Percentiles rank a stretch among this genome's conserved stretches.
Conservation (phyloP, 2,797 vertebrate species). For the Alca torda region DNA sequence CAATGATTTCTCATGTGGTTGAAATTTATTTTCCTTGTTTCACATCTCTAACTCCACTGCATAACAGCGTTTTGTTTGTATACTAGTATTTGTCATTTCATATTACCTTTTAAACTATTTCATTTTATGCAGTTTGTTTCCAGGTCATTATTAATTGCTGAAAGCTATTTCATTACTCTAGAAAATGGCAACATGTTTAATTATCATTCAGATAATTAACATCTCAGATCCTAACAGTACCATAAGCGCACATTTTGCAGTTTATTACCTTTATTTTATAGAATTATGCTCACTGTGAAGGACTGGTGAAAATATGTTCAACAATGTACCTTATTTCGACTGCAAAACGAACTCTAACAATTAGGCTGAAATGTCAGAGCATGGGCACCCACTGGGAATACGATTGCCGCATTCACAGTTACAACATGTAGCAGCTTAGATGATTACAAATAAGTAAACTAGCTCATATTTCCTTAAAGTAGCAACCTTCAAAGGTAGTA, state of each 20-base stretch:
- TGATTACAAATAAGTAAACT: background rate
- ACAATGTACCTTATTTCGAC: background rate
- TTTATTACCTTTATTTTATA: slow-evolving; percentile 53
- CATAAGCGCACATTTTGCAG: slow-evolving; percentile 35
- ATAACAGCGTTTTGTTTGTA: background rate
- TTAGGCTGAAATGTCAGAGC: background rate
- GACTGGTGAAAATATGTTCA: background rate
- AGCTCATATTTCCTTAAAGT: background rate
- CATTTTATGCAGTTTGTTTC: slow-evolving; percentile 20
- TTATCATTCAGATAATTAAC: slow-evolving; percentile 40
- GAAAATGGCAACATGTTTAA: slow-evolving; percentile 34
- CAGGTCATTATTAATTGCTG: slow-evolving; percentile 19
- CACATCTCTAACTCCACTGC: background rate
- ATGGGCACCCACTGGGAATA: background rate
- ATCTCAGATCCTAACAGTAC: slow-evolving; percentile 12
- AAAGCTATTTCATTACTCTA: slow-evolving; percentile 24
- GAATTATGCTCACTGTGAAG: background rate
- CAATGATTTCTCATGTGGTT: background rate
- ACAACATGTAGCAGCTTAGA: background rate
- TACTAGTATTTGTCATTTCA: slow-evolving; percentile 7
- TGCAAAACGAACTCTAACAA: background rate
- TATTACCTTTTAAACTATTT: background rate
- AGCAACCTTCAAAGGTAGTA: background rate
- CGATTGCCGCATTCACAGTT: background rate
- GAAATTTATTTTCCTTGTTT: background rate